phyloP scores from a whole-genome alignment of 1,140 invertebrate species.

The Tribolium castaneum region DNA sequence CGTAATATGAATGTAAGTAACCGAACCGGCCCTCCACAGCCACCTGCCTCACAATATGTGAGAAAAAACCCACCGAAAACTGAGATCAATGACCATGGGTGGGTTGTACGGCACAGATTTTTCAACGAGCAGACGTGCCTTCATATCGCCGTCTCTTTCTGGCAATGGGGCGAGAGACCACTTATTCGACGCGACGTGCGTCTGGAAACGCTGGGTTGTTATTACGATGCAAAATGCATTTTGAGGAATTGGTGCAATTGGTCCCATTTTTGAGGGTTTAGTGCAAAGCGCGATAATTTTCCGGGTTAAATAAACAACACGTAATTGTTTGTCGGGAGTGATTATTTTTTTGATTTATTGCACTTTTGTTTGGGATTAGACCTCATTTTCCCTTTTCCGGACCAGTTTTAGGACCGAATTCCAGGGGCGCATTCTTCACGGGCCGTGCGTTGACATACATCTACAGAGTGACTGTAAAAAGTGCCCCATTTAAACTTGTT shows the following conservation, averaged over 20 bases:
- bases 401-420: background rate
- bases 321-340: background rate
- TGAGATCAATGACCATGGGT: conserved; percentile 38
- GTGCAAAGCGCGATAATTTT: background rate
- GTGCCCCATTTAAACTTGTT: too few relatives aligned
- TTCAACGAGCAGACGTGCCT: conserved; percentile 1
- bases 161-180: background rate
- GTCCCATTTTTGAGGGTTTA: background rate
- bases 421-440: too few relatives aligned
- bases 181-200: background rate
- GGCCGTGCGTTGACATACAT: too few relatives aligned
- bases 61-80: conserved; percentile 4
- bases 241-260: background rate
- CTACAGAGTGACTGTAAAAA: too few relatives aligned
- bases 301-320: background rate
- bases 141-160: background rate
- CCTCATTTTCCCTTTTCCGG: background rate
- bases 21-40: background rate
- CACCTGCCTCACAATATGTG: background rate
- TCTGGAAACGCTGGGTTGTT: background rate
- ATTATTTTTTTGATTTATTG: background rate
- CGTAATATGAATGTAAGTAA: conserved; percentile 35
- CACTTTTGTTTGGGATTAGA: background rate
- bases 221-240: conserved; percentile 2
- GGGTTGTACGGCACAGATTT: conserved; percentile 38